These are phyloP conservation scores for Paramormyrops hopkinsi DNA, from an alignment of 2,797 vertebrate species.

Conservation along the genomic window DNA sequence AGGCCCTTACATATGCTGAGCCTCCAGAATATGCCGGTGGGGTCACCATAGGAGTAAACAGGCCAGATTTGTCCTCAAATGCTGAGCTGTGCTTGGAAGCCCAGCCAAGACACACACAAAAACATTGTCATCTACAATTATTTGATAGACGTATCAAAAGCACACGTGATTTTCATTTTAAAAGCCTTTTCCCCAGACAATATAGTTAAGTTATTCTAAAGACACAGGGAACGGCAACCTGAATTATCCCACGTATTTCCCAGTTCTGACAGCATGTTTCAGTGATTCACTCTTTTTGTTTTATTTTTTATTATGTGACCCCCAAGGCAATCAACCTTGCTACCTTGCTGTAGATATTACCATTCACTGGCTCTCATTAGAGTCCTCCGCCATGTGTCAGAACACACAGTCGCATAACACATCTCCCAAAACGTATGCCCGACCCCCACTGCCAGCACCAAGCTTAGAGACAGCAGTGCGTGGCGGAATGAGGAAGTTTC, in stretches of 20 bases:
- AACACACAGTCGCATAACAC: not conserved
- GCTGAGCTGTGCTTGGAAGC: not conserved
- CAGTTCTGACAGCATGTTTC: not conserved
- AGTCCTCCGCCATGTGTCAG: not conserved
- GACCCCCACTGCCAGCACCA: not conserved
- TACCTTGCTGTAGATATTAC: not conserved
- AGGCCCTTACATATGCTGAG: not conserved
- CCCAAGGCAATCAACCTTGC: not conserved
- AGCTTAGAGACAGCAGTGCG: not conserved
- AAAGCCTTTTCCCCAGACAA: not conserved
- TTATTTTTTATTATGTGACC: not conserved
- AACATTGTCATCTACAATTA: not conserved
- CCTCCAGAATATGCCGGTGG: not conserved
- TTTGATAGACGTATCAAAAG: not conserved
- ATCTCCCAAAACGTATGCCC: not conserved
- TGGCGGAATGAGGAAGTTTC: not conserved
- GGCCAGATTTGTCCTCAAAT: not conserved
- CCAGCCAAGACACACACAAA: not conserved
- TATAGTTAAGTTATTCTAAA: not conserved
- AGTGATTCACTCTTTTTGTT: not conserved
- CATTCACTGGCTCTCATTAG: not conserved
- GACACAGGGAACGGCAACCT: not conserved
- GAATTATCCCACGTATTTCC: not conserved
- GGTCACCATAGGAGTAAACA: not conserved
- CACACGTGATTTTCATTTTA: not conserved